These are phyloP conservation scores for Drosophila quinaria DNA, from an alignment of 2,888 invertebrate species.

Conservation along the genomic window DNA sequence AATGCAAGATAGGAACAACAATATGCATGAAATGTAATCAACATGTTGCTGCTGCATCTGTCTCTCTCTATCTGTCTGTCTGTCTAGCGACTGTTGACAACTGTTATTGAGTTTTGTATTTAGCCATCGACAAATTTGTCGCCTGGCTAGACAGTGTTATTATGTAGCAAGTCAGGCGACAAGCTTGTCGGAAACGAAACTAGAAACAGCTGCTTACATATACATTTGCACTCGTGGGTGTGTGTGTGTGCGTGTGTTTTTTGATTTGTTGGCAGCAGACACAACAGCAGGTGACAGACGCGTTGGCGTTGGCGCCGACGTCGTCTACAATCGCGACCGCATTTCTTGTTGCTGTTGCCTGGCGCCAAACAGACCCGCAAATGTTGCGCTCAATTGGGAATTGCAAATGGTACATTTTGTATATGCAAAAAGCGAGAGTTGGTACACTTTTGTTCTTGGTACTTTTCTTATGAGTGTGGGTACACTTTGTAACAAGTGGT, in stretches of 20 bases:
- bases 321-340: constrained; percentile 55
- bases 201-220: constrained; percentile 61
- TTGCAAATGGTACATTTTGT: neutral
- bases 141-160: constrained; percentile 24
- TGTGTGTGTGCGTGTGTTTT: constrained; percentile 23
- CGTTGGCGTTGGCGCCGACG: constrained; percentile 42
- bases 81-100: constrained; percentile 4
- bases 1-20: constrained; percentile 20
- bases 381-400: constrained; percentile 22
- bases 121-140: constrained; percentile 34
- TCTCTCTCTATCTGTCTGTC: neutral
- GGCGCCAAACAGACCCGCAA: constrained; percentile 70
- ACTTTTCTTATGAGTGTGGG: neutral
- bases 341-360: constrained; percentile 53
- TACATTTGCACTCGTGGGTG: neutral
- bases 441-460: neutral
- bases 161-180: constrained; percentile 25
- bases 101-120: neutral
- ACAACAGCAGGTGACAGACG: constrained; percentile 26
- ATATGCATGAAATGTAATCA: constrained; percentile 16
- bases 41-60: constrained; percentile 32
- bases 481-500: neutral
- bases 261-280: constrained; percentile 61
- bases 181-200: constrained; percentile 20
- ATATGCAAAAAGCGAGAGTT: neutral